A percentile compares a stretch with the other conserved stretches of the same genome.
These are phyloP conservation scores for Limonius californicus DNA, from an alignment of 1,140 invertebrate genomes.

Conservation along the genomic window DNA sequence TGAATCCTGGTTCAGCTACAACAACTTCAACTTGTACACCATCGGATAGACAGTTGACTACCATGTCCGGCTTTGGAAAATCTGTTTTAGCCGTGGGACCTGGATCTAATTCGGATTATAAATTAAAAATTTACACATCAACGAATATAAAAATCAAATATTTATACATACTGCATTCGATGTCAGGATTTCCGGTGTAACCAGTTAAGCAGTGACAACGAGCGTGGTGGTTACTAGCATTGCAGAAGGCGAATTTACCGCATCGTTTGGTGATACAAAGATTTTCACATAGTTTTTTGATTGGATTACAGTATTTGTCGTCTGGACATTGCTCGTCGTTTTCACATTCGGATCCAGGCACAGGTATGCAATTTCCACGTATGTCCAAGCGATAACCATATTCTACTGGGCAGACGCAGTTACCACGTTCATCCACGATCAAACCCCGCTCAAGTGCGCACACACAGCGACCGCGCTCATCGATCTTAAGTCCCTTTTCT, in stretches of 20 bases:
- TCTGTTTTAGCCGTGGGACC: too few species aligned
- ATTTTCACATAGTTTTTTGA: conserved; percentile 68
- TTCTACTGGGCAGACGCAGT: conserved; percentile 71
- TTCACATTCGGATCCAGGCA: conserved; percentile 60
- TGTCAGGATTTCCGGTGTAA: conserved; percentile 65
- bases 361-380: conserved; percentile 61
- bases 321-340: conserved; percentile 73
- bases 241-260: conserved; percentile 74
- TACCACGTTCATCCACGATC: conserved; percentile 69
- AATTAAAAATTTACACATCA: too few species aligned
- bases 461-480: conserved; percentile 72
- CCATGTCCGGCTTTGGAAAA: conserved; percentile 80
- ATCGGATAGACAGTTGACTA: conserved; percentile 85
- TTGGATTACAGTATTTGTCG: conserved; percentile 66
- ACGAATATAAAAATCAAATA: too few species aligned
- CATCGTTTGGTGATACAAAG: conserved; percentile 69
- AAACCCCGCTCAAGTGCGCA: conserved; percentile 73
- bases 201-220: conserved; percentile 71
- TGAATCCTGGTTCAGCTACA: conserved; percentile 62
- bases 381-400: conserved; percentile 65
- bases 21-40: conserved; percentile 85
- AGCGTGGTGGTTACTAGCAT: conserved; percentile 71
- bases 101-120: too few species aligned
- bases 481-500: conserved; percentile 68
- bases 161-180: conserved; percentile 64